Conservation (phyloP, 2,888 invertebrate species). For the Mamestra brassicae region DNA sequence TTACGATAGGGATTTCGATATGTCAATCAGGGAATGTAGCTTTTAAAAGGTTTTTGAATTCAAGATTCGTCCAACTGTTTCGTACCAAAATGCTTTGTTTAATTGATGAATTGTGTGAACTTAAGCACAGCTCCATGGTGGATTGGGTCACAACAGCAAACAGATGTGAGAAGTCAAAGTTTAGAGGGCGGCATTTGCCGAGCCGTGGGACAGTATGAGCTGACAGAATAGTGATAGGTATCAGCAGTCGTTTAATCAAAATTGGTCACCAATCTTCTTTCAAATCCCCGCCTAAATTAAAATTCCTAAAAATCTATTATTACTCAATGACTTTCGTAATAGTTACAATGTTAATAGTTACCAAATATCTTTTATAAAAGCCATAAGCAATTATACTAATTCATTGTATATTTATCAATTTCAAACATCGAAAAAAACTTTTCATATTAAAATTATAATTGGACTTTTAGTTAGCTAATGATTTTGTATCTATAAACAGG, state of each 20-base stretch:
- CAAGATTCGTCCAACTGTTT: neutral
- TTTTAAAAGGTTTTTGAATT: neutral
- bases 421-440: neutral
- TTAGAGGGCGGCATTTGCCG: too few species aligned
- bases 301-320: neutral
- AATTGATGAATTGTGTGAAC: too few species aligned
- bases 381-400: neutral
- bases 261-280: too few species aligned
- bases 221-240: too few species aligned
- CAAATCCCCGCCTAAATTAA: too few species aligned
- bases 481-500: neutral
- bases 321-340: slow-evolving; percentile 2
- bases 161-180: too few species aligned
- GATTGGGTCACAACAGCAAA: too few species aligned
- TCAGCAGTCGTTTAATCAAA: too few species aligned
- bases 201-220: too few species aligned
- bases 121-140: too few species aligned
- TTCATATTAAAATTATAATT: neutral
- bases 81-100: neutral
- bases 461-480: neutral
- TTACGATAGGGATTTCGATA: neutral
- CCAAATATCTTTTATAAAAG: neutral
- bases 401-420: slow-evolving; percentile 9
- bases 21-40: neutral
- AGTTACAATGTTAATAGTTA: neutral